Conservation (phyloP, 2,113 vertebrate genomes). For the Prietella phreatophila region DNA sequence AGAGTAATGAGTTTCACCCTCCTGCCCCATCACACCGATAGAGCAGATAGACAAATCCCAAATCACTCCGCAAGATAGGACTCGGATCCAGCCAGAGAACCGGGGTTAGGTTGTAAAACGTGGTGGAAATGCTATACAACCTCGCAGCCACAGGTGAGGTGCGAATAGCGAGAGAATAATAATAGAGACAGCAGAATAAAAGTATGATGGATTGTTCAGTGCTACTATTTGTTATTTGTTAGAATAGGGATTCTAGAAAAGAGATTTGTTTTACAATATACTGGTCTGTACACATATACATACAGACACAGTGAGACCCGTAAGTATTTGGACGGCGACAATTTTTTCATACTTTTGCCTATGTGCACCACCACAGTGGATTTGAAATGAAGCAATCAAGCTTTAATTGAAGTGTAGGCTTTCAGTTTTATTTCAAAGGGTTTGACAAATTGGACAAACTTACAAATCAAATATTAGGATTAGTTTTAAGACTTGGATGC, state of each 20-base stretch:
- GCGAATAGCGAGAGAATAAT: not conserved
- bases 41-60: constrained; percentile 13
- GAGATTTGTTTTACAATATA: not conserved
- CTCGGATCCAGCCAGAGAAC: not conserved
- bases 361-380: too few relatives aligned
- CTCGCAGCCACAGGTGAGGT: not conserved
- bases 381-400: too few relatives aligned
- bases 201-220: not conserved
- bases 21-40: not conserved
- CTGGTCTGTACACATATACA: not conserved
- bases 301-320: not conserved
- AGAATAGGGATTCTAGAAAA: not conserved
- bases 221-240: not conserved
- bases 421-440: too few relatives aligned
- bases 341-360: too few relatives aligned
- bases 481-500: too few relatives aligned
- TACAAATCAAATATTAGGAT: too few relatives aligned
- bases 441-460: too few relatives aligned
- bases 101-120: not conserved
- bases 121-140: not conserved
- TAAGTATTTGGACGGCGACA: not conserved
- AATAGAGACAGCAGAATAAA: not conserved
- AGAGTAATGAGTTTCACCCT: constrained; percentile 39
- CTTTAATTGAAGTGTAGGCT: too few relatives aligned
- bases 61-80: constrained; percentile 22